Evolutionary conservation across 2,888 invertebrate genomes (phyloP), one percentile per base, ranked within the genome.

Genomic region (Xestoiulus laeticollis): DNA sequence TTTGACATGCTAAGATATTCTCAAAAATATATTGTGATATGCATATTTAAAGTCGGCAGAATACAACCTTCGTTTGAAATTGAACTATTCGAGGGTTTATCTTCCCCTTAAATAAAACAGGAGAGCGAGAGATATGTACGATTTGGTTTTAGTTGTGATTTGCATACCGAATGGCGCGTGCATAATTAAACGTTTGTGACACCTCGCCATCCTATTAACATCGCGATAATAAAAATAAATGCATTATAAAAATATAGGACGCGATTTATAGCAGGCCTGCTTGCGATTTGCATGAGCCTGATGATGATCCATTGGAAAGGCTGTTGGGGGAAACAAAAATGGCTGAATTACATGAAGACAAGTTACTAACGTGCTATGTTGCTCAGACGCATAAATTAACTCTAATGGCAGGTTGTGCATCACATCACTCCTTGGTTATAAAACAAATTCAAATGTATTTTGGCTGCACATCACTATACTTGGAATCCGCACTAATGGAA

Each of bases 161-260:
- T 59, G n/a, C 59, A 59, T 59, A 59, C 19, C 0, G 59, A 59
- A 59, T 19, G 59, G 59, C 59, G 59, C 59, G 19, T 59, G 59
- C n/a, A 59, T 59, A 59, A 59, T 59, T 59, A 59, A 59, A 59
- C 59, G n/a, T 59, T 19, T 59, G 59, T 59, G 59, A 59, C 59
- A 59, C 59, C 59, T 59, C 59, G 59, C 59, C 48, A 59, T 59
- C 59, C 59, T 59, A 59, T 59, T 59, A 59, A 59, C 59, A 59
- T 59, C 19, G n/a, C 59, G 59, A n/a, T 59, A 59, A 59, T 59
- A 59, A 59, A 59, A 59, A 59, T 59, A 4, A 59, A 59, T 59
- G 59, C 59, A 6, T 59, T n/a, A 6, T 19, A 19, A 59, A 59
- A 59, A n/a, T 59, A 59, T 59, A n/a, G 19, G n/a, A 4, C 59